Evolutionary conservation across 2,113 vertebrate genomes (phyloP), one percentile per base, ranked within the genome.

Genomic region (Desmodus rotundus): DNA sequence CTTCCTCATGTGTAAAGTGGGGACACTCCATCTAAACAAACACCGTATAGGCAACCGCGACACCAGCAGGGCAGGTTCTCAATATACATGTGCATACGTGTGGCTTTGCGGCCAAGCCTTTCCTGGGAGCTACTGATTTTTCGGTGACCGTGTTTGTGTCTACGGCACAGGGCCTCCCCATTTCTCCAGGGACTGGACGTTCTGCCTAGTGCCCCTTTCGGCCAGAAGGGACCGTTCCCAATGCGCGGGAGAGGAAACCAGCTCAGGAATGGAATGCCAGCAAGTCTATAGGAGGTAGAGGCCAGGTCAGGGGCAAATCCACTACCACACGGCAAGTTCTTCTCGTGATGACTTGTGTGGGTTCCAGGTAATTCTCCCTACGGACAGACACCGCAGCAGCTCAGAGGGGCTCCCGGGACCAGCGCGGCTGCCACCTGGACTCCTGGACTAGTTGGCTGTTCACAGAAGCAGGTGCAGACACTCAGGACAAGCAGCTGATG

Each of bases 11-110:
- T 47, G 19, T 58, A 54, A 83, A 91, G 82, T 65, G 45, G 16
- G 33, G 28, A 43, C 20, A 86, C 47, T 5, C 2, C 54, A 33
- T 33, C 24, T 54, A 58, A 7, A 36, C 38, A 33, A 83, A 87
- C n/a, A 19, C 0, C 1, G 2, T 1, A 26, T 7, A 10, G 74
- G 82, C n/a, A 73, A 73, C n/a, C 11, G 43, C 87, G 65, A 61
- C 43, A 56, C 26, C 28, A 26, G 16, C 47, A 38, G 4, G 15
- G 24, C 38, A 41, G 58, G 9, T 41, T 47, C 86, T 81, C 45
- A 13, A 4, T 1, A 38, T 6, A 41, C 26, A 4, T 0, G 38
- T 31, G n/a, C n/a, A n/a, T n/a, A n/a, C n/a, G 4, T 4, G 31
- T 52, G 15, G 63, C 56, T 89, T 15, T 4, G 5, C 45, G 58